Conservation (phyloP, 1,140 invertebrate genomes). For the Psilanteris sp. region DNA sequence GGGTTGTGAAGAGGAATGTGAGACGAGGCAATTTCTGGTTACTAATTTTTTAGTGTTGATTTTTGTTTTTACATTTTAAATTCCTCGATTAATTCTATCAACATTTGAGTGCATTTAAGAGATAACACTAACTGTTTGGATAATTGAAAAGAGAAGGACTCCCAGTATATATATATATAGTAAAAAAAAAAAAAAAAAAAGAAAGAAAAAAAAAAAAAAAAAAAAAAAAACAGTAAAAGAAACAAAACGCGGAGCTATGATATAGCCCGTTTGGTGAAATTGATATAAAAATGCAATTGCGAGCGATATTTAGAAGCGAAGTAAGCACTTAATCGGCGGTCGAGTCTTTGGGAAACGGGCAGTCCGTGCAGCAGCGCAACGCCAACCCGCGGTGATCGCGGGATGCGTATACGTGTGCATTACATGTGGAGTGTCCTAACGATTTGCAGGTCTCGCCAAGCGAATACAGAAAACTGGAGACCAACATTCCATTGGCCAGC, state of each 20-base stretch:
- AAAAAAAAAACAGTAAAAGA: too few relatives aligned
- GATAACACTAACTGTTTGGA: too few relatives aligned
- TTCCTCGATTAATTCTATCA: too few relatives aligned
- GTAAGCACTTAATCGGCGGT: constrained; percentile 34
- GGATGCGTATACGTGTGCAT: constrained; percentile 53
- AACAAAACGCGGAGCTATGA: background rate
- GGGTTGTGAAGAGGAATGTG: too few relatives aligned
- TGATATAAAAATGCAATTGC: constrained; percentile 35
- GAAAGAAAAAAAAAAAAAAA: too few relatives aligned
- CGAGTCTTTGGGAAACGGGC: constrained; percentile 9
- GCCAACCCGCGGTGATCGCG: constrained; percentile 26
- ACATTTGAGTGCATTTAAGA: too few relatives aligned
- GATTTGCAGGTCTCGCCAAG: constrained; percentile 62
- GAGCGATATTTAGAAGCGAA: constrained; percentile 15
- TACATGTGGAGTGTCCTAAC: constrained; percentile 53
- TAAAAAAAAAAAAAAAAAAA: too few relatives aligned
- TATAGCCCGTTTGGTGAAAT: constrained; percentile 18
- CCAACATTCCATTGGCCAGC: constrained; percentile 75
- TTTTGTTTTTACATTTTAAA: too few relatives aligned
- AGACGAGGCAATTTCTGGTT: too few relatives aligned
- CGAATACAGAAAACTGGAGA: constrained; percentile 77
- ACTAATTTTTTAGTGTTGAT: too few relatives aligned
- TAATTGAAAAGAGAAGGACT: too few relatives aligned
- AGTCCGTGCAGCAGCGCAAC: constrained; percentile 29
- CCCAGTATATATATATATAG: too few relatives aligned